These are phyloP conservation scores for Peucedramus taeniatus DNA, from an alignment of 2,113 vertebrate species.

Conservation along the genomic window DNA sequence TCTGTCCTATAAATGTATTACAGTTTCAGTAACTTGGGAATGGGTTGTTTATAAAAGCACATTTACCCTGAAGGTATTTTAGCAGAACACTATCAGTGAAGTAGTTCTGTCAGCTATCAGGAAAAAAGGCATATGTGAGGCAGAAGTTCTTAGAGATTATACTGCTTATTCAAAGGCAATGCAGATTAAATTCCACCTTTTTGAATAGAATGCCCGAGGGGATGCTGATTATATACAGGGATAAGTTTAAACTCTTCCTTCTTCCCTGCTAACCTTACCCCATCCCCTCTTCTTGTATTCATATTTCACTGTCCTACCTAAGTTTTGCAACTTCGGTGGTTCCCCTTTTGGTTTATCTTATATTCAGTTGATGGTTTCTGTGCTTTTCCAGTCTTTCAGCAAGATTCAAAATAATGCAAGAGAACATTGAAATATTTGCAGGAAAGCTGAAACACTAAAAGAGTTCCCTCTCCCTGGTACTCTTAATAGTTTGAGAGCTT, in stretches of 20 bases:
- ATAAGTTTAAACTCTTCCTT: slow-evolving; percentile 1
- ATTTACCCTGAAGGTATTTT: neutral
- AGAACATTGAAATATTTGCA: neutral
- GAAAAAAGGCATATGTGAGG: neutral
- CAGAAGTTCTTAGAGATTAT: neutral
- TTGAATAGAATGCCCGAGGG: neutral
- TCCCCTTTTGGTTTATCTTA: neutral
- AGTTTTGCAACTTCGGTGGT: neutral
- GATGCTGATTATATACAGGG: neutral
- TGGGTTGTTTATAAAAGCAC: neutral
- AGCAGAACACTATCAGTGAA: neutral
- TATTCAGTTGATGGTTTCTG: neutral
- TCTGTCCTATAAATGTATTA: neutral
- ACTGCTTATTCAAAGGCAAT: neutral
- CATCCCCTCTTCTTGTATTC: neutral
- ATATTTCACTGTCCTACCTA: neutral
- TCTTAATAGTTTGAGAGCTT: neutral
- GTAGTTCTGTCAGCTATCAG: neutral
- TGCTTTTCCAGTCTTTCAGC: neutral
- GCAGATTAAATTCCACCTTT: neutral
- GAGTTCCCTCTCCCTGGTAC: neutral
- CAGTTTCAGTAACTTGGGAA: neutral
- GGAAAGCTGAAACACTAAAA: neutral
- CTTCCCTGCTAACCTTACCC: neutral
- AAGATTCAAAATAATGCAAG: neutral